phyloP scores from a whole-genome alignment of 2,888 invertebrate species.

The Brachyopa scutellaris region DNA sequence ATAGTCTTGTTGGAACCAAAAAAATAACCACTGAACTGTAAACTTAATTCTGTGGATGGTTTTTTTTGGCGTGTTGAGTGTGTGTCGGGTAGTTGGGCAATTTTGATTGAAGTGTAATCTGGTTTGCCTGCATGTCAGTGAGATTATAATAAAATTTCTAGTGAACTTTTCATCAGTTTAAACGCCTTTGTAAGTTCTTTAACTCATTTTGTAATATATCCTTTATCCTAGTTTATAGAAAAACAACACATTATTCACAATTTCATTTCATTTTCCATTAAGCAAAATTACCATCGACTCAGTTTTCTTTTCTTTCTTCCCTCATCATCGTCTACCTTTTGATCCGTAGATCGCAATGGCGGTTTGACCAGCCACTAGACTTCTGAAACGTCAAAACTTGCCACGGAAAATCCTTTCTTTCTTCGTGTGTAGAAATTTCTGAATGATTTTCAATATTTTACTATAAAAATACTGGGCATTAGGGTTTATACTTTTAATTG shows the following conservation, averaged over 20 bases:
- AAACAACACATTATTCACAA: conserved; percentile 8
- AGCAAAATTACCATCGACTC: conserved; percentile 44
- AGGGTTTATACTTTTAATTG: not conserved
- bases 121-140: conserved; percentile 68
- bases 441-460: conserved; percentile 40
- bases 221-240: not conserved
- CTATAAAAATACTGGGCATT: not conserved
- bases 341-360: conserved; percentile 69
- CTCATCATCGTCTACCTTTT: conserved; percentile 75
- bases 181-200: conserved; percentile 65
- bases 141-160: conserved; percentile 66
- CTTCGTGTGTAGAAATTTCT: conserved; percentile 40
- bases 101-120: conserved; percentile 72
- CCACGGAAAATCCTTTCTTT: conserved; percentile 61
- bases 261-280: conserved; percentile 10
- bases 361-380: conserved; percentile 62
- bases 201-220: conserved; percentile 4
- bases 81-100: conserved; percentile 70
- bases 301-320: conserved; percentile 73
- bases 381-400: conserved; percentile 68
- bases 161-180: conserved; percentile 62
- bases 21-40: conserved; percentile 57
- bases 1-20: conserved; percentile 34
- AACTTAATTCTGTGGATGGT: conserved; percentile 18
- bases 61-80: conserved; percentile 57